Evolutionary conservation across 2,113 vertebrate genomes (phyloP), one percentile per base, ranked within the genome.

Genomic region (Entelurus aequoreus): DNA sequence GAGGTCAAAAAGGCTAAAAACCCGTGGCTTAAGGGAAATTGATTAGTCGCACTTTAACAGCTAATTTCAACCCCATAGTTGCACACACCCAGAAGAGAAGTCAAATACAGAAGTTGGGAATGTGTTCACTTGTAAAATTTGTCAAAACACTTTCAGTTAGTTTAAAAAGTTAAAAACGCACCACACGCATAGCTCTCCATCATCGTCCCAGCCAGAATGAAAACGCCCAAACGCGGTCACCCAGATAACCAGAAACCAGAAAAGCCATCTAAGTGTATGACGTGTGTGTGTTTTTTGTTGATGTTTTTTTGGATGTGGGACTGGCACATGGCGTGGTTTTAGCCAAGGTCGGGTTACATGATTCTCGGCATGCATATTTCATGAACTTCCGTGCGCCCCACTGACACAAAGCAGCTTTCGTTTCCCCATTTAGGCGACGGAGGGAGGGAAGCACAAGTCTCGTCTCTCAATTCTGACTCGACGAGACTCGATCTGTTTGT

Each of bases 371-470:
- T 80, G 63, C 69, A 77, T 80, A 80, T 81, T 86, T 81, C 60
- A 85, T 81, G 72, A 77, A 78, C 66, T 69, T 74, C 62, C 72
- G 49, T 69, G 76, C 71, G 69, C 63, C 76, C 68, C 76, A 73
- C 60, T 67, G 76, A 84, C 73, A 81, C 77, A 79, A 62, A 63
- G 74, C 64, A 65, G 75, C 84, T 86, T 84, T 85, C 79, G 75
- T 77, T 83, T 84, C 83, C 37, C 74, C 78, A 72, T 78, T 81
- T 55, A 72, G 60, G 49, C 65, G 10, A 47, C 49, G 59, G 81
- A 8, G 65, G 19, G 49, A 71, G 59, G 51, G 78, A 79, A 81
- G 69, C 71, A 77, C 63, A 77, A 78, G 75, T 68, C 60, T 62
- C 66, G 66, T 65, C 57, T 58, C 62, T 6, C 8, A 42, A 4